These are phyloP conservation scores for Platysteira castanea DNA, from an alignment of 2,113 vertebrate species.

Conservation along the genomic window DNA sequence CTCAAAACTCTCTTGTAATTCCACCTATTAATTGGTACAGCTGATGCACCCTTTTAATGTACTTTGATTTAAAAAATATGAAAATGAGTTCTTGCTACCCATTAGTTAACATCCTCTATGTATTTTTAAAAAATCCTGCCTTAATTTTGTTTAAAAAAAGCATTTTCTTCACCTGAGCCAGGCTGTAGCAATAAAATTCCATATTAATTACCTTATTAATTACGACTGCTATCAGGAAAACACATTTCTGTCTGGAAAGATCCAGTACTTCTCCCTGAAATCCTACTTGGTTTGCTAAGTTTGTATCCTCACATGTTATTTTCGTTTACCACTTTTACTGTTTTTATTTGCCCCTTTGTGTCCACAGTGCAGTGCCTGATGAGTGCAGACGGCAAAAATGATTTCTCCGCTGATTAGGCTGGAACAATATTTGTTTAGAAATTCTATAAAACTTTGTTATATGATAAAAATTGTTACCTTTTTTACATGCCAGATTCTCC, in stretches of 20 bases:
- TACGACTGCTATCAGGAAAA: background rate
- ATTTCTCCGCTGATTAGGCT: background rate
- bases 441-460: background rate
- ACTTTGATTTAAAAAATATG: background rate
- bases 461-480: background rate
- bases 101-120: background rate
- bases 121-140: background rate
- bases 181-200: background rate
- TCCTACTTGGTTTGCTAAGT: background rate
- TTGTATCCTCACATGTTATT: constrained; percentile 25
- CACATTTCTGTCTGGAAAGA: background rate
- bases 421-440: background rate
- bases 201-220: constrained; percentile 14
- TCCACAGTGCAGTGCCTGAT: background rate
- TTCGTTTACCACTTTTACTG: constrained; percentile 33
- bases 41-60: background rate
- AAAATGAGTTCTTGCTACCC: background rate
- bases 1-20: background rate
- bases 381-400: constrained; percentile 20
- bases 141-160: background rate
- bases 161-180: background rate
- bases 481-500: background rate
- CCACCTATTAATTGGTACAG: background rate
- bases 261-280: constrained; percentile 11
- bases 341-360: constrained; percentile 28